Evolutionary conservation across 2,888 invertebrate species (phyloP).

Genomic region (Strigamia transsilvanica): DNA sequence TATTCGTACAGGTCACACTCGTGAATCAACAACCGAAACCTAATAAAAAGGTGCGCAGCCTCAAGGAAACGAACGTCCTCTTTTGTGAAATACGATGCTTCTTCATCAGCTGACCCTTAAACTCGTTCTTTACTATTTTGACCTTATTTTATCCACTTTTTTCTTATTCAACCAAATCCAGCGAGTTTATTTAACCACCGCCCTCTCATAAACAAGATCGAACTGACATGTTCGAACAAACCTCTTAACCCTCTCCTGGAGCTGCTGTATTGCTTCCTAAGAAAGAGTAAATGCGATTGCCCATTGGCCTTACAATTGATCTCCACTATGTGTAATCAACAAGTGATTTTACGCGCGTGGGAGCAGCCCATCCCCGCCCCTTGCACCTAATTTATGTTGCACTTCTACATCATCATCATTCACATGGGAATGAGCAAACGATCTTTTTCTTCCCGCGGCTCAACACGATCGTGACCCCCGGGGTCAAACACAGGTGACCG

Average conservation of each 20-base stretch:
- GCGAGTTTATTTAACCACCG: slow-evolving; percentile 28
- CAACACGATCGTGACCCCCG: slow-evolving; percentile 44
- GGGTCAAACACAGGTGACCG: slow-evolving; percentile 41
- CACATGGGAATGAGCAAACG: slow-evolving; percentile 42
- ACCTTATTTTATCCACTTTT: slow-evolving; percentile 7
- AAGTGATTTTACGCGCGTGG: slow-evolving; percentile 29
- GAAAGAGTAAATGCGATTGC: background rate
- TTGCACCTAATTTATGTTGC: slow-evolving; percentile 33
- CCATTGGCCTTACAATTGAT: slow-evolving; percentile 22
- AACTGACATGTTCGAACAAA: slow-evolving; percentile 10
- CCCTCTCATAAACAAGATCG: slow-evolving; percentile 13
- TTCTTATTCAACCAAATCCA: background rate
- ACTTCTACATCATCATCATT: slow-evolving; percentile 43
- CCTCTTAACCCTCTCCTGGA: slow-evolving; percentile 31
- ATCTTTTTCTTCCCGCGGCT: slow-evolving; percentile 44
- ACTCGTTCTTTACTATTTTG: background rate
- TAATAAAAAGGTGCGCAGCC: background rate
- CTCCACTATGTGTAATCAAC: slow-evolving; percentile 16
- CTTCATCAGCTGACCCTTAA: slow-evolving; percentile 36
- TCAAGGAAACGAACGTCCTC: background rate
- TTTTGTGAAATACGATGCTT: slow-evolving; percentile 28
- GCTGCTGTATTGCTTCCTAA: slow-evolving; percentile 27
- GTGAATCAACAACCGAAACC: background rate
- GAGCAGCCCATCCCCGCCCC: background rate
- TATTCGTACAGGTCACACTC: background rate